Base-by-base conservation (phyloP, 2,113 vertebrate species). In the Pteruthius melanotis region DNA sequence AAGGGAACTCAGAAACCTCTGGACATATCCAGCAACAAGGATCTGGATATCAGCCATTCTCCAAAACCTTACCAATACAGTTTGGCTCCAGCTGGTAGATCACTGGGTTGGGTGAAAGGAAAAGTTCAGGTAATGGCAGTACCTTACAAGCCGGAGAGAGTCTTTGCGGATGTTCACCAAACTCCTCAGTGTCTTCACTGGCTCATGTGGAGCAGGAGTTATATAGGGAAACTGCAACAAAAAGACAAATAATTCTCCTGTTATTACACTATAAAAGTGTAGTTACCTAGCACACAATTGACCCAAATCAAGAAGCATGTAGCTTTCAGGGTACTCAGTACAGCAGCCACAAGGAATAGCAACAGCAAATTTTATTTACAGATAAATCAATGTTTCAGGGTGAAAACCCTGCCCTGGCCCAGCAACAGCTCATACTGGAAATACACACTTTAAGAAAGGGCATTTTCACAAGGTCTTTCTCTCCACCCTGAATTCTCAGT, bases 121-220 rank as follows among this genome's bases (percentile, higher is more conserved):
- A 28, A 21, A 18, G 31, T 11, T 65, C 60, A 70, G 79, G 65
- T 7, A 33, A 4, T 9, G 35, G 17, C 47, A 65, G 70, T 98
- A 99, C 99, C 99, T 99, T 96, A 99, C 98, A 9, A 99, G 98
- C 5, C 99, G 98, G 19, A 99, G 97, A 15, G 99, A 99, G 89
- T 99, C 99, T 93, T 99, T 99, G 33, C 99, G 99, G 83, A 99
- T 99, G 95, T 99, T 99, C 93, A 99, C 99, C 92, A 99, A 97
- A 96, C 99, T 99, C 84, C 99, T 98, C 87, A 99, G 97, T 0
- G 99, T 99, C 98, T 99, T 99, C 94, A 99, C 99, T 0, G 99
- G 99, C 95, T 99, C 99, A 0, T 99, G 99, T n/a, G 99, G 99
- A 14, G 99, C 99, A 31, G 99, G 99, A 20, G 99, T 99, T 83